These are phyloP conservation scores for Onychorhynchus coronatus DNA, from an alignment of 2,113 vertebrate genomes.

Conservation along the genomic window DNA sequence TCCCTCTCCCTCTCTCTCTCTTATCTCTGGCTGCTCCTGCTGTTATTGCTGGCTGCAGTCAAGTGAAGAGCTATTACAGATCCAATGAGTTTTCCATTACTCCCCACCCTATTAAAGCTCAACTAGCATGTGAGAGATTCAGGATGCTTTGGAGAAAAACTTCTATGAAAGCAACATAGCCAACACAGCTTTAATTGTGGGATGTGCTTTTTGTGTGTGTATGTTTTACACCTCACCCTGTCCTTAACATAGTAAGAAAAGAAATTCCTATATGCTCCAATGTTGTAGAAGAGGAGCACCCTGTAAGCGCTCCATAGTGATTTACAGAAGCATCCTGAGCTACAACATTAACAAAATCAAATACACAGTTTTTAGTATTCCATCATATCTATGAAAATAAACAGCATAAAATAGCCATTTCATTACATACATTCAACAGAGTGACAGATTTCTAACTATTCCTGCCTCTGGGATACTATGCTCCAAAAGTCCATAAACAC, in stretches of 20 bases:
- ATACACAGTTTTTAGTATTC: not conserved
- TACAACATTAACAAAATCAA: conserved; percentile 60
- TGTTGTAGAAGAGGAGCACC: conserved; percentile 17
- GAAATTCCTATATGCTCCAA: conserved; percentile 55
- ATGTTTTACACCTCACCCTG: conserved; percentile 70
- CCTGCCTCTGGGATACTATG: not conserved
- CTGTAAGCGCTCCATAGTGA: conserved; percentile 25
- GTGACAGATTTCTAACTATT: conserved; percentile 25
- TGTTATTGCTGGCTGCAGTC: conserved; percentile 96
- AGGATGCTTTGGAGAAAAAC: conserved; percentile 76
- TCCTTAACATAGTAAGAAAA: conserved; percentile 53
- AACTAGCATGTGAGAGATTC: conserved; percentile 88
- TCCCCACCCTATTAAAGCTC: conserved; percentile 91
- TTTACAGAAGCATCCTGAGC: conserved; percentile 69
- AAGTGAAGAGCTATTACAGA: conserved; percentile 96
- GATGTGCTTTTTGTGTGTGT: conserved; percentile 52
- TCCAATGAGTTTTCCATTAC: conserved; percentile 93
- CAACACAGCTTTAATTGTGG: conserved; percentile 78
- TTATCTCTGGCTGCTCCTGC: conserved; percentile 89
- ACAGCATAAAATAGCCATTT: conserved; percentile 38
- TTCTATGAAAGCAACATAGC: conserved; percentile 75
- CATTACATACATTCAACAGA: conserved; percentile 31
- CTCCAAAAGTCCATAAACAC: conserved; percentile 34
- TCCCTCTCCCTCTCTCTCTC: conserved; percentile 70
- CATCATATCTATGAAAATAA: conserved; percentile 28